Evolutionary conservation across 2,888 invertebrate species (phyloP).

Genomic region (Alcis repandata): DNA sequence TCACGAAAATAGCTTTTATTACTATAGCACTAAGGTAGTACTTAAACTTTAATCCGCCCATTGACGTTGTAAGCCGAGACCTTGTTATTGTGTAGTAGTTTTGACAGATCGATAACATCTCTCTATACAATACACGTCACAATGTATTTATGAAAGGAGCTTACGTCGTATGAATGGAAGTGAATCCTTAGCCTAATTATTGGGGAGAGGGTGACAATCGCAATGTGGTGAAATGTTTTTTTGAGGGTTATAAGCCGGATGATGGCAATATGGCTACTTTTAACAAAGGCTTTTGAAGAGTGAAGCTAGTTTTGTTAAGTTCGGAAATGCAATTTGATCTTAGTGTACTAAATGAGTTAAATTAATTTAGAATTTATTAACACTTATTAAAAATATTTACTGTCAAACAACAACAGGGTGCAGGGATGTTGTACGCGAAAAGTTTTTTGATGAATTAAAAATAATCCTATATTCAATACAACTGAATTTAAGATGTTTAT

Average conservation of each 20-base stretch:
- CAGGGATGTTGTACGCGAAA: no score
- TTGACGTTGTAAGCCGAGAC: conserved; percentile 61
- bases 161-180: conserved; percentile 34
- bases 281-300: not conserved
- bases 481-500: no score
- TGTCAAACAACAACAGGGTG: no score
- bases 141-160: conserved; percentile 40
- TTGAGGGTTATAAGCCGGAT: conserved; percentile 41
- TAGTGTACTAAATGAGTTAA: not conserved
- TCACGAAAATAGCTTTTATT: conserved; percentile 15
- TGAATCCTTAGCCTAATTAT: conserved; percentile 44
- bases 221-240: conserved; percentile 45
- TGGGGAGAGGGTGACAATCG: conserved; percentile 41
- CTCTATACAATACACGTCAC: conserved; percentile 41
- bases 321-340: conserved; percentile 2
- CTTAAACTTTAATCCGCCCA: conserved; percentile 50
- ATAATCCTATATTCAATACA: no score
- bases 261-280: conserved; percentile 31
- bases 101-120: conserved; percentile 55
- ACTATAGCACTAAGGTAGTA: not conserved
- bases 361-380: not conserved
- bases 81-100: conserved; percentile 60
- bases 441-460: no score
- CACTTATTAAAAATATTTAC: no score
- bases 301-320: not conserved